phyloP scores from a whole-genome alignment of 23 tunicate genomes.

The Phallusia fumigata region DNA sequence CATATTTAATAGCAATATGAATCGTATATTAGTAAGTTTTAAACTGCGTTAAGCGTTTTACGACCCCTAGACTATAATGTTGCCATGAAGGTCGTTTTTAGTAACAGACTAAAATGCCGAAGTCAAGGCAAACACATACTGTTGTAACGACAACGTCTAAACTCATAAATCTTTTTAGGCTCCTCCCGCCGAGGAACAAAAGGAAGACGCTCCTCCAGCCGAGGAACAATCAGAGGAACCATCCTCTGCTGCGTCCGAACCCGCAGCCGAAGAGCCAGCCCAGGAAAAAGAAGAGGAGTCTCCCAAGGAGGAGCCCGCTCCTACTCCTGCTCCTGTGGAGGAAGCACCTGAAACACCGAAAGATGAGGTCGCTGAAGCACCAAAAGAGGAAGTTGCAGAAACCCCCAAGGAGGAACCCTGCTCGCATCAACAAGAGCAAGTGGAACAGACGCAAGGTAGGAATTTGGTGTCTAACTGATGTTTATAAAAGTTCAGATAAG shows the following conservation, averaged over 20 bases:
- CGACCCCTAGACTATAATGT: no score
- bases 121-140: no score
- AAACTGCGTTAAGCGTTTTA: no score
- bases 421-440: neutral
- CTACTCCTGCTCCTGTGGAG: neutral
- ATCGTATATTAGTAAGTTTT: no score
- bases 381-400: neutral
- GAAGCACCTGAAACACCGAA: no score
- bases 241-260: neutral
- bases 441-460: neutral
- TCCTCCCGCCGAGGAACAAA: neutral
- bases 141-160: no score
- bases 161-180: no score
- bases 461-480: neutral
- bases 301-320: constrained; percentile 5
- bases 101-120: no score
- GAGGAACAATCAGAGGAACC: neutral
- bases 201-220: constrained; percentile 2
- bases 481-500: no score
- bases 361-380: no score
- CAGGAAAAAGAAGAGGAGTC: neutral
- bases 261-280: constrained; percentile 6
- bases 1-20: no score
- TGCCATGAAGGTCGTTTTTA: no score
- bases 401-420: neutral